Evolutionary conservation across 2,113 vertebrate species (phyloP).

Genomic region (Sander lucioperca): DNA sequence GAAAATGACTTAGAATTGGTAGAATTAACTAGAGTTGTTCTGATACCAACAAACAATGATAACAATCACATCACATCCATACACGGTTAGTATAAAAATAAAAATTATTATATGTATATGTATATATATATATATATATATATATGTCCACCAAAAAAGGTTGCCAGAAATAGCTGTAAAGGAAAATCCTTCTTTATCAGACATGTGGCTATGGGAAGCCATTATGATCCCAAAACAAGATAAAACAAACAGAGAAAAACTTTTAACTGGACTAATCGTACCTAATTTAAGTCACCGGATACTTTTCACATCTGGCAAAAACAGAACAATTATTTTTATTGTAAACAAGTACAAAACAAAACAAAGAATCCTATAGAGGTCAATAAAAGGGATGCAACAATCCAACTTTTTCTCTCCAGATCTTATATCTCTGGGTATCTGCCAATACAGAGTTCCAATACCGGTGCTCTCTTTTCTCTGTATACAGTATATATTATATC

Average conservation of each 20-base stretch:
- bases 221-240: background rate
- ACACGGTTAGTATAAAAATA: too few species aligned
- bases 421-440: background rate
- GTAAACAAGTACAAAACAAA: background rate
- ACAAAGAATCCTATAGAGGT: background rate
- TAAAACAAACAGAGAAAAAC: background rate
- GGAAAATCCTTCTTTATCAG: slow-evolving; percentile 1
- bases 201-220: background rate
- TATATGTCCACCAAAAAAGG: background rate
- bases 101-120: too few species aligned
- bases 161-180: background rate
- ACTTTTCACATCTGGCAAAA: background rate
- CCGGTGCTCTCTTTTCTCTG: background rate
- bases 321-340: background rate
- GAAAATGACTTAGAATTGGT: background rate
- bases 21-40: too few species aligned
- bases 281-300: background rate
- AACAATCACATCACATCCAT: too few species aligned
- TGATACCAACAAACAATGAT: too few species aligned
- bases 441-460: background rate
- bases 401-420: background rate
- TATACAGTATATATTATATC: too few species aligned
- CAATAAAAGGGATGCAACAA: background rate
- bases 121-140: too few species aligned
- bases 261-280: background rate